Conservation (phyloP, 2,888 invertebrate genomes). For the Nemoura dubitans region DNA sequence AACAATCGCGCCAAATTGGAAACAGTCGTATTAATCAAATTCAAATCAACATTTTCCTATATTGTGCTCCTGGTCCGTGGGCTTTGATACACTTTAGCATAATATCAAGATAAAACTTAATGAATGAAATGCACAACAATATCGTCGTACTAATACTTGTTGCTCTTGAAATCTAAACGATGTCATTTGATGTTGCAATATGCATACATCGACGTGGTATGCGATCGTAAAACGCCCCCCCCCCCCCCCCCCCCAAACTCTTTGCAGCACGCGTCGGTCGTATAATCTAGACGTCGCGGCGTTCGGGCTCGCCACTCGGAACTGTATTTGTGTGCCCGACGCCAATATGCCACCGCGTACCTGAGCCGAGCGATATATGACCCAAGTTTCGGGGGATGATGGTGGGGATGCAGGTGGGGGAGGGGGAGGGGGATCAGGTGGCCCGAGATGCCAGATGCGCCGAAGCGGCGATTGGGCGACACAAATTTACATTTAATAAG, state of each 20-base stretch:
- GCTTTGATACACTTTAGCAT: not conserved
- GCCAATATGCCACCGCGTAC: not conserved
- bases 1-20: too few species aligned
- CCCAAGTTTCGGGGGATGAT: not conserved
- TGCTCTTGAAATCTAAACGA: not conserved
- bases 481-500: slow-evolving; percentile 46
- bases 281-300: slow-evolving; percentile 17
- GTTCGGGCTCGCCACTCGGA: not conserved
- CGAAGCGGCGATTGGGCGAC: slow-evolving; percentile 39
- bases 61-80: not conserved
- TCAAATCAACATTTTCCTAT: too few species aligned
- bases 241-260: not conserved
- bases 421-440: not conserved
- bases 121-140: not conserved
- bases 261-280: not conserved
- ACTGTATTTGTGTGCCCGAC: not conserved
- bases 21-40: too few species aligned
- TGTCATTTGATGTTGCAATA: not conserved
- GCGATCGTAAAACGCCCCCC: not conserved
- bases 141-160: not conserved
- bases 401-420: not conserved
- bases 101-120: not conserved
- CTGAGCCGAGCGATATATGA: slow-evolving; percentile 29
- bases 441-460: slow-evolving; percentile 29
- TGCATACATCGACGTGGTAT: not conserved